Conservation (phyloP, 1,140 invertebrate species). For the Drosophila subpulchrella region DNA sequence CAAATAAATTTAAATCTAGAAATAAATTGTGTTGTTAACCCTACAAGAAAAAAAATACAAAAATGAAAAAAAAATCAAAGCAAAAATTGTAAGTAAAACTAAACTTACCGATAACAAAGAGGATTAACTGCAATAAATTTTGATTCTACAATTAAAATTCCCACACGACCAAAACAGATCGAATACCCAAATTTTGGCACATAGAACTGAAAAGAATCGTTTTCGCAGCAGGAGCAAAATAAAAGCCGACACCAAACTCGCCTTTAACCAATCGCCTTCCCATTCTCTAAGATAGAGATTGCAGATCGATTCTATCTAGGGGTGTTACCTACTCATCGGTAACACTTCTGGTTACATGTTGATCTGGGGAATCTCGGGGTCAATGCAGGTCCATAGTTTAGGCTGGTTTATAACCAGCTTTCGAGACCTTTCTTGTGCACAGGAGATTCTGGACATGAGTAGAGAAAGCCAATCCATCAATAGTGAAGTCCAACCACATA, state of each 20-base stretch:
- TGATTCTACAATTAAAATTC: constrained; percentile 49
- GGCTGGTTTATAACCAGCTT: background rate
- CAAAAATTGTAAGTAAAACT: constrained; percentile 47
- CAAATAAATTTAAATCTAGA: constrained; percentile 58
- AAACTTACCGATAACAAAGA: constrained; percentile 39
- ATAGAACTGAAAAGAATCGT: constrained; percentile 37
- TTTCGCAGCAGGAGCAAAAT: constrained; percentile 29
- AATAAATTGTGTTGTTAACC: constrained; percentile 75
- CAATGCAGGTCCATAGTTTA: constrained; percentile 4
- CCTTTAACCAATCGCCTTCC: constrained; percentile 34
- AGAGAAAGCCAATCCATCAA: constrained; percentile 17
- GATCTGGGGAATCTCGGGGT: constrained; percentile 27
- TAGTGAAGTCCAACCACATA: constrained; percentile 30
- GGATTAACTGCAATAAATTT: constrained; percentile 63
- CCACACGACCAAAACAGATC: constrained; percentile 36
- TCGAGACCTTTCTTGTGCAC: constrained; percentile 6
- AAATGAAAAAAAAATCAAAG: constrained; percentile 40
- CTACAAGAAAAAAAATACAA: constrained; percentile 39
- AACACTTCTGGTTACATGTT: constrained; percentile 13
- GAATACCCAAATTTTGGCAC: constrained; percentile 33
- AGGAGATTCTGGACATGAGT: constrained; percentile 8
- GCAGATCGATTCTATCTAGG: constrained; percentile 10
- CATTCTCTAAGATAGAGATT: background rate
- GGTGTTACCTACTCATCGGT: background rate
- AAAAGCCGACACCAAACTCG: constrained; percentile 36